phyloP scores from a whole-genome alignment of 2,888 invertebrate genomes.

The Aelia acuminata region DNA sequence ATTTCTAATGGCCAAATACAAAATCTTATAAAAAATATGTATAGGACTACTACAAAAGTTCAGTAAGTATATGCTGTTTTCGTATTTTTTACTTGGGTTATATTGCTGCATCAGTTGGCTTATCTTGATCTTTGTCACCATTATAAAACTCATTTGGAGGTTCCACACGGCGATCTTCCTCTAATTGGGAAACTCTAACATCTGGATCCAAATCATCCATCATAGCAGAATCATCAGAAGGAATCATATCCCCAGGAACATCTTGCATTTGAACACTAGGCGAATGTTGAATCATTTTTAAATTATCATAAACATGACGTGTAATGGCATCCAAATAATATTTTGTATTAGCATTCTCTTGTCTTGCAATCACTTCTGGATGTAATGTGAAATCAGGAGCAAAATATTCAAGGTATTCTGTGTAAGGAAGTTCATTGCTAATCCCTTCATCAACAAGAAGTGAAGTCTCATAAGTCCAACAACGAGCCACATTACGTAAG shows the following conservation, averaged over 20 bases:
- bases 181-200: constrained; percentile 81
- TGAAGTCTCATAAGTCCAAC: constrained; percentile 99
- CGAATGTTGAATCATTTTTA: constrained; percentile 93
- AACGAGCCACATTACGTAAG: constrained; percentile 94
- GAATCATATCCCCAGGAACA: constrained; percentile 77
- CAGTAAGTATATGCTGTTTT: neutral
- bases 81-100: constrained; percentile 29
- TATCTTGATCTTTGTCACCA: constrained; percentile 90
- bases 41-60: neutral
- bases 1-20: neutral
- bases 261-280: constrained; percentile 99
- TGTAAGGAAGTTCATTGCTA: constrained; percentile 94
- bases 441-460: constrained; percentile 92
- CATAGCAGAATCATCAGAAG: constrained; percentile 69
- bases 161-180: constrained; percentile 87
- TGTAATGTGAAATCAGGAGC: constrained; percentile 97
- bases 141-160: constrained; percentile 91
- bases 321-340: constrained; percentile 95
- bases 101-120: constrained; percentile 44
- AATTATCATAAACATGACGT: constrained; percentile 88
- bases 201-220: constrained; percentile 90
- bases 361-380: constrained; percentile 89
- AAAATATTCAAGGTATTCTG: constrained; percentile 97
- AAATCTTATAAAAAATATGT: neutral
- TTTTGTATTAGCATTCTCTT: constrained; percentile 95